Conservation (phyloP, 2,797 vertebrate genomes). For the Karalla daura region DNA sequence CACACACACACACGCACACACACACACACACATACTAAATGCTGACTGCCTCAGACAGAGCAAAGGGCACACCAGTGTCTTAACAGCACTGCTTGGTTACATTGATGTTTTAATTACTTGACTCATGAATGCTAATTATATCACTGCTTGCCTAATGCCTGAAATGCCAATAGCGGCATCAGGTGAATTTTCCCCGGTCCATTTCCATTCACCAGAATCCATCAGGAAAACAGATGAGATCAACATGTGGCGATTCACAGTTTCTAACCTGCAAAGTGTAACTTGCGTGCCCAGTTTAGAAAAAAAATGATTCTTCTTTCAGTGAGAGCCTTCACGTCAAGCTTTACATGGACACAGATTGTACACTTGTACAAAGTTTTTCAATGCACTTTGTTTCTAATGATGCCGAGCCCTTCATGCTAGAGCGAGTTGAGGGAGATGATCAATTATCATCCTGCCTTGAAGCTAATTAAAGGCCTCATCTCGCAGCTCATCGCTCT, state of each 20-base stretch:
- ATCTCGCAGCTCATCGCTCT: conserved; percentile 68
- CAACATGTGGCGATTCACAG: neutral
- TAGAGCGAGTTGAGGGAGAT: conserved; percentile 69
- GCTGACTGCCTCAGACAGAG: conserved; percentile 45
- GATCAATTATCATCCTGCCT: conserved; percentile 81
- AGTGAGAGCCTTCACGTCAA: neutral
- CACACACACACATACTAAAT: conserved; percentile 31
- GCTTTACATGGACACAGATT: conserved; percentile 17
- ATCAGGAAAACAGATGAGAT: neutral
- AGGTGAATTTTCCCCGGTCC: conserved; percentile 54
- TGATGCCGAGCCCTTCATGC: conserved; percentile 74
- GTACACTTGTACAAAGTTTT: conserved; percentile 27
- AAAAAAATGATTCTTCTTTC: neutral
- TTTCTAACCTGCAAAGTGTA: neutral
- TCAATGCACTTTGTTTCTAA: conserved; percentile 71
- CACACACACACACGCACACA: conserved; percentile 9
- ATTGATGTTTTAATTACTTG: conserved; percentile 86
- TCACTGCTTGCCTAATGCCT: conserved; percentile 75
- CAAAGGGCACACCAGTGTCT: conserved; percentile 54
- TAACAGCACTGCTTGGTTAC: conserved; percentile 66
- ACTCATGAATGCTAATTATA: conserved; percentile 85
- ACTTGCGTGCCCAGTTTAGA: neutral
- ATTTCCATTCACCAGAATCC: conserved; percentile 43
- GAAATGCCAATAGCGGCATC: conserved; percentile 77
- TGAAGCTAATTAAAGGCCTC: conserved; percentile 82